Evolutionary conservation across 2,888 invertebrate species (phyloP), one percentile per base, ranked within the genome.

Genomic region (Eupithecia insigniata): DNA sequence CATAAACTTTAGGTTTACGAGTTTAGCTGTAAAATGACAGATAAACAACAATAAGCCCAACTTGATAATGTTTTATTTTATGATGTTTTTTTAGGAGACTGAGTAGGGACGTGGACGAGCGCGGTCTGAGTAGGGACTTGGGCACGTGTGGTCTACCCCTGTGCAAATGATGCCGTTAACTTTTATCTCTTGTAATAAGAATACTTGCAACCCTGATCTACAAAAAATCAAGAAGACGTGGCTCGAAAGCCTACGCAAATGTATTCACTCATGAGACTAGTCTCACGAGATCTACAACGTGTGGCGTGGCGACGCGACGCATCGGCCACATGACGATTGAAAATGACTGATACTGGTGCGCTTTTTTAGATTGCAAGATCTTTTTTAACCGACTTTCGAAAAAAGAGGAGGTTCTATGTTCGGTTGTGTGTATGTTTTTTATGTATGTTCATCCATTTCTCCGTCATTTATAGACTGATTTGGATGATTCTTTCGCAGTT

Each of bases 1-100:
- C 69, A 66, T 74, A 55, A 74, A 68, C 61, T 46, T 66, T 32
- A 55, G 30, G 69, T 55, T 74, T 74, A 74, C 55, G 55, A 55
- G 55, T 55, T 55, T 66, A 61, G 71, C 43, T 58, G 55, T 66
- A 36, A 14, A 71, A 69, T 67, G 69, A 67, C 64, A 66, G 66
- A 71, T 64, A 64, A 39, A 67, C 26, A 58, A 67, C 26, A 67
- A 34, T 67, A 55, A 64, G 64, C 36, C 36, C 36, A 62, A 62
- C 61, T 62, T 62, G 61, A 62, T 32, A 32, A 34, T 62, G 61
- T 30, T 62, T 62, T 62, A 62, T 62, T 62, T 34, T 62, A 62
- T 62, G 61, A n/a, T 60, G 60, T 62, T n/a, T 62, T 62, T 61
- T 18, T 61, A 61, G 28, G 58, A 58, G 58, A 51, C n/a, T 22